phyloP scores from a whole-genome alignment of 1,140 invertebrate genomes.

The Heliconius hermathena region DNA sequence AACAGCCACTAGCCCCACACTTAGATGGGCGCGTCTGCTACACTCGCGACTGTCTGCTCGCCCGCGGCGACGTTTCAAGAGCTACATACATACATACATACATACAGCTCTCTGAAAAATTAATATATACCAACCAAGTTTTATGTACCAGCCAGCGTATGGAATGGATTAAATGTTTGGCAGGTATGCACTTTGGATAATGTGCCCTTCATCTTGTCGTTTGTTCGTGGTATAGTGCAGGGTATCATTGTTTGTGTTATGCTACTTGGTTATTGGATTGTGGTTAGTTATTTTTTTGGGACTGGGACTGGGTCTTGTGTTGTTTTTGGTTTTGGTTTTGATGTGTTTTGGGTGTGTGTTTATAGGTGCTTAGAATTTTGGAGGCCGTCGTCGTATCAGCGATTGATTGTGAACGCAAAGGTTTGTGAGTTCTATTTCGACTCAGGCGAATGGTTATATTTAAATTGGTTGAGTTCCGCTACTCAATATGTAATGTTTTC shows the following conservation, averaged over 20 bases:
- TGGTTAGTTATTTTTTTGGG: background rate
- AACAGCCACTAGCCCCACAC: slow-evolving; percentile 34
- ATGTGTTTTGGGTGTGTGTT: too few species aligned
- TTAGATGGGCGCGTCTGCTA: slow-evolving; percentile 58
- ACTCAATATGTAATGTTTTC: too few species aligned
- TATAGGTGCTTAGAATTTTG: too few species aligned
- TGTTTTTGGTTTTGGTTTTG: background rate
- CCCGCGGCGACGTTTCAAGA: slow-evolving; percentile 73
- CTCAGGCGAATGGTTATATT: too few species aligned
- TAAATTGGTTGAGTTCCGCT: too few species aligned
- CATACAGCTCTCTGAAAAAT: slow-evolving; percentile 71
- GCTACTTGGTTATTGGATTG: background rate
- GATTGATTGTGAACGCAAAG: too few species aligned
- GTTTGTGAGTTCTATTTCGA: too few species aligned
- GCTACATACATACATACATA: slow-evolving; percentile 52
- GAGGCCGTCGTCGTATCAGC: too few species aligned
- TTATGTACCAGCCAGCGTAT: slow-evolving; percentile 50
- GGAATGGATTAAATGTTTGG: slow-evolving; percentile 55
- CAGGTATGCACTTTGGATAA: slow-evolving; percentile 49
- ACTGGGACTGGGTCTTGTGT: background rate
- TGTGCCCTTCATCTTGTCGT: slow-evolving; percentile 44
- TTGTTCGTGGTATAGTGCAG: slow-evolving; percentile 23
- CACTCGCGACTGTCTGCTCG: slow-evolving; percentile 71
- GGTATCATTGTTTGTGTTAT: background rate
- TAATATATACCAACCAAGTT: slow-evolving; percentile 67